Base-by-base conservation (phyloP, 2,113 vertebrate species). In the Nerophis lumbriciformis region DNA sequence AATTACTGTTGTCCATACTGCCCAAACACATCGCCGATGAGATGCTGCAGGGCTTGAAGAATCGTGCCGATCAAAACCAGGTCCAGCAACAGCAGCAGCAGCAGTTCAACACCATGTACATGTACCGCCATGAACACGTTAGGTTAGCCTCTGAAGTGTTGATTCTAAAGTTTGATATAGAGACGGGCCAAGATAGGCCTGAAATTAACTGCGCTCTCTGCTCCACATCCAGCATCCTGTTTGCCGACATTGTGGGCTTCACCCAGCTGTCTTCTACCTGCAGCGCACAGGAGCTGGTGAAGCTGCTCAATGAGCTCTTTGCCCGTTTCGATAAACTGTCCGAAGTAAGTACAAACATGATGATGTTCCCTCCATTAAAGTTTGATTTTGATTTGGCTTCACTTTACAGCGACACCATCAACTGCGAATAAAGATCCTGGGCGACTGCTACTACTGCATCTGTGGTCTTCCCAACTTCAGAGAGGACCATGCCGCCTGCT, bases 51-150 rank as follows among this genome's bases (percentile, higher is more conserved):
- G 96, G 94, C 66, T 95, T 99, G 94, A 95, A 97, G 88, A 93
- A 94, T 56, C 93, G 93, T 39, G 92, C 93, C 9, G 88, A 90
- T 75, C 92, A 96, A 84, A 93, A 92, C 36, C 93, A 95, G 66
- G 91, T 92, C 76, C 95, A 93, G 82, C 95, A 95, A 83, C 36
- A n/a, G 14, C 94, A 95, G 83, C 94, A 96, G 76, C 95, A 98
- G 84, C 96, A 99, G 85, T 99, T 99, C 81, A 99, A 95, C 89
- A 99, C 96, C 81, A 99, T 99, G 96, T 99, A 98, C 89, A 99
- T 99, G 96, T 95, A 98, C 75, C 93, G 96, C 0, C 96, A 98
- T 0, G 96, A 99, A 89, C 94, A 96, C 0, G 96, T 98, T 90
- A 98, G 95, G 95, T 97, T 56, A 63, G 79, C n/a, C 36, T 8